A percentile compares a stretch with the other conserved stretches of the same genome.
phyloP scores from a whole-genome alignment of 2,888 invertebrate genomes.

The Octonoba sinensis region DNA sequence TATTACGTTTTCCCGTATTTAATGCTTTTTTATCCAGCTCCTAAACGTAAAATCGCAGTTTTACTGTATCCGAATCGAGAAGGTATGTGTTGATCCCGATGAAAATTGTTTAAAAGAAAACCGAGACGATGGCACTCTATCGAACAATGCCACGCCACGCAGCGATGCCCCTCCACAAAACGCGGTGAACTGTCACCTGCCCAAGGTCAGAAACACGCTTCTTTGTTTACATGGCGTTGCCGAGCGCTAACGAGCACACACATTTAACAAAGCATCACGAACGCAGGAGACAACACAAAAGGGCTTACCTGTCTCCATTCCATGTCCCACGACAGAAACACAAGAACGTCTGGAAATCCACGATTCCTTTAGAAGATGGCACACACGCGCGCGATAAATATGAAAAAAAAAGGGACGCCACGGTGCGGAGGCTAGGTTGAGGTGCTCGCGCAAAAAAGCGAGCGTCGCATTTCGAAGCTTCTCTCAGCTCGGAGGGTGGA shows the following conservation, averaged over 20 bases:
- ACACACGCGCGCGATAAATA: too few relatives aligned
- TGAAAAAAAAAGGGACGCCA: too few relatives aligned
- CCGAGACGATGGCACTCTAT: too few relatives aligned
- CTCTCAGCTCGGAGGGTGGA: not conserved
- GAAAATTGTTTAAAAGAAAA: too few relatives aligned
- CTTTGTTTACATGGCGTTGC: slow-evolving; percentile 23
- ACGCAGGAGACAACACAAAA: not conserved
- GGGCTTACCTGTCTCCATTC: slow-evolving; percentile 49
- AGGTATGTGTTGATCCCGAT: too few relatives aligned
- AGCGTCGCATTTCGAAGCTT: not conserved
- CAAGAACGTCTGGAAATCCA: not conserved
- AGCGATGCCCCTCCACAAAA: too few relatives aligned
- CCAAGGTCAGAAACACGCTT: slow-evolving; percentile 18
- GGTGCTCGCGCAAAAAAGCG: slow-evolving; percentile 5
- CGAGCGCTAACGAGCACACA: too few relatives aligned
- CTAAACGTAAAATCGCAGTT: too few relatives aligned
- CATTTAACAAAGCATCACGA: not conserved
- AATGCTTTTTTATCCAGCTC: too few relatives aligned
- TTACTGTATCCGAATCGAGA: too few relatives aligned
- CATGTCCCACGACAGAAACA: not conserved
- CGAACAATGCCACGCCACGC: too few relatives aligned
- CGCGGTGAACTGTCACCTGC: not conserved
- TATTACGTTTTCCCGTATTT: too few relatives aligned
- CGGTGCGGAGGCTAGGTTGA: not conserved
- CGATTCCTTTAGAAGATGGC: not conserved